Evolutionary conservation across 2,888 invertebrate species (phyloP).

Genomic region (Temnothorax unifasciatus): DNA sequence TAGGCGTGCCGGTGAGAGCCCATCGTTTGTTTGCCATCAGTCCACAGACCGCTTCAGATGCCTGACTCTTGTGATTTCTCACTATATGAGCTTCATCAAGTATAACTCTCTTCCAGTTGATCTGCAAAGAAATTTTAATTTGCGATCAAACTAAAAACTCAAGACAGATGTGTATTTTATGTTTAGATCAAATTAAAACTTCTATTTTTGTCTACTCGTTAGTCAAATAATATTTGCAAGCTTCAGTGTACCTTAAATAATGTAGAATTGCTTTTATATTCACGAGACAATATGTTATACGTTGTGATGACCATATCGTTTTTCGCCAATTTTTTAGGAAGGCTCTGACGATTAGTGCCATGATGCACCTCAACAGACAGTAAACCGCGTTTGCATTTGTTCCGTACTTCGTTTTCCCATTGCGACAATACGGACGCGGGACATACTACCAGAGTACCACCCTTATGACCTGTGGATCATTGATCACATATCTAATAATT

Average conservation of each 20-base stretch:
- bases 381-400: constrained; percentile 88
- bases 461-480: constrained; percentile 83
- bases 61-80: constrained; percentile 94
- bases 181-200: not conserved
- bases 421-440: constrained; percentile 97
- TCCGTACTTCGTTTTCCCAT: constrained; percentile 94
- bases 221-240: not conserved
- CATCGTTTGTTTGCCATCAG: constrained; percentile 90
- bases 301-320: constrained; percentile 96
- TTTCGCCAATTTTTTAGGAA: constrained; percentile 88
- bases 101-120: constrained; percentile 95
- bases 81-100: constrained; percentile 98
- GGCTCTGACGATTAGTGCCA: constrained; percentile 91
- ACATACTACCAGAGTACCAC: constrained; percentile 95
- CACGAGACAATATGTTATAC: constrained; percentile 91
- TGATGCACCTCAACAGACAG: constrained; percentile 91
- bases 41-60: constrained; percentile 91
- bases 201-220: not conserved
- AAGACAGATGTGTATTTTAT: not conserved
- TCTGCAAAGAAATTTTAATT: constrained; percentile 81
- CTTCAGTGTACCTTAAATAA: constrained; percentile 82
- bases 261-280: constrained; percentile 85
- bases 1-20: constrained; percentile 97
- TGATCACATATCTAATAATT: not conserved
- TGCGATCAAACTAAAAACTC: not conserved